Evolutionary conservation across 2,113 vertebrate species (phyloP).

Genomic region (Jacana jacana): DNA sequence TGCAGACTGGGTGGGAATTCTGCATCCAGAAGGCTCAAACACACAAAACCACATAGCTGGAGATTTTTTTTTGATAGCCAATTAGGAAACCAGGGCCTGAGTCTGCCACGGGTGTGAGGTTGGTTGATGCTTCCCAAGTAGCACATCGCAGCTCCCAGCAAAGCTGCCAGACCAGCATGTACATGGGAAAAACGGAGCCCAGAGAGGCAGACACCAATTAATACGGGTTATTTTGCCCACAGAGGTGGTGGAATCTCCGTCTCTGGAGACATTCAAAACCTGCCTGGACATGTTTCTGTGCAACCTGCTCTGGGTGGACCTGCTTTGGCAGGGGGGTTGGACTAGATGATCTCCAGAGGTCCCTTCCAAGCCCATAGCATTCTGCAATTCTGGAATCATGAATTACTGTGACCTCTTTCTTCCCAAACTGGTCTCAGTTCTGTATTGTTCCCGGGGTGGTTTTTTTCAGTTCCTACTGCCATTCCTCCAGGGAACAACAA

Average conservation of each 20-base stretch:
- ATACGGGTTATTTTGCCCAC: neutral
- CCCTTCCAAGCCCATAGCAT: no score
- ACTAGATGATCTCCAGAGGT: no score
- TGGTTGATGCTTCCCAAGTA: neutral
- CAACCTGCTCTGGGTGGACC: no score
- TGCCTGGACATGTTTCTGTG: no score
- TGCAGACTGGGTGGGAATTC: neutral
- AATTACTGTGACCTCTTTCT: neutral
- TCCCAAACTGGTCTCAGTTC: neutral
- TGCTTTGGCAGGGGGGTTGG: no score
- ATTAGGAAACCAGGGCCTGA: neutral
- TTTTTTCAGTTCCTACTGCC: neutral
- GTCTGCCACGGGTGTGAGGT: neutral
- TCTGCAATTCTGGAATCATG: neutral
- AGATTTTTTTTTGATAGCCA: neutral
- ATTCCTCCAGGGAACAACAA: neutral
- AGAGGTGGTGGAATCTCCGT: no score
- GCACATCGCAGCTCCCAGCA: neutral
- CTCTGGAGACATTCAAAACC: no score
- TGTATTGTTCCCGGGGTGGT: neutral
- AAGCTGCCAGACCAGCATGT: neutral
- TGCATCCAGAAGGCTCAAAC: neutral
- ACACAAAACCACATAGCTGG: accelerated
- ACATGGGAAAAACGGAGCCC: neutral
- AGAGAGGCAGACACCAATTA: neutral